Evolutionary conservation across 2,797 vertebrate genomes (phyloP), one percentile per base, ranked within the genome.

Genomic region (Gastrophryne carolinensis): DNA sequence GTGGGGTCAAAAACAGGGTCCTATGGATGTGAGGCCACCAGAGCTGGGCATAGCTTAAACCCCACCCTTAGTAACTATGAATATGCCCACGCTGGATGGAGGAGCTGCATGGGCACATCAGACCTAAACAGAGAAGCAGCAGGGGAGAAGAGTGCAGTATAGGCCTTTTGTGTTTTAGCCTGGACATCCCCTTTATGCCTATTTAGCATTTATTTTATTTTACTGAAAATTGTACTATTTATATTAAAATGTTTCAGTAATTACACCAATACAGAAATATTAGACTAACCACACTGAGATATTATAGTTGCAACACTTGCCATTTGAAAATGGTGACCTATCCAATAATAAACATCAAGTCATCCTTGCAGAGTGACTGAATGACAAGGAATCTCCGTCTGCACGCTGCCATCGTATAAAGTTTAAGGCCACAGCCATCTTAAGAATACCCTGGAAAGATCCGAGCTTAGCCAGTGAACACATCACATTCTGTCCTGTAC

Each of bases 401-500:
- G 34, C 53, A 71, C 3, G 23, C 29, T 35, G 30, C 13, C 24
- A 69, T 54, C 56, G 30, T 63, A 63, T 62, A 63, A 76, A 63
- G 30, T 47, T 63, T 13, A 53, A 63, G 32, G 67, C 15, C 37
- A 12, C 21, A 15, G 26, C 17, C 52, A 39, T 41, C 61, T 66
- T 19, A 47, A 58, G 34, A 26, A 76, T 69, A 70, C 34, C 56
- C 32, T 32, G 13, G 29, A 58, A 67, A 37, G 34, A 11, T 67
- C 5, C 13, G 7, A 10, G 7, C 30, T 63, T n/a, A 13, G 74
- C 66, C 57, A 67, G 30, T 41, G 52, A 50, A 50, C 41, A 49
- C 37, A 50, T 66, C n/a, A 67, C 63, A 67, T 74, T 66, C 66
- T 56, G 64, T 60, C 29, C 47, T 53, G 49, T 19, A 32, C 65